Evolutionary conservation across 2,888 invertebrate species (phyloP).

Genomic region (Ophion costatus): DNA sequence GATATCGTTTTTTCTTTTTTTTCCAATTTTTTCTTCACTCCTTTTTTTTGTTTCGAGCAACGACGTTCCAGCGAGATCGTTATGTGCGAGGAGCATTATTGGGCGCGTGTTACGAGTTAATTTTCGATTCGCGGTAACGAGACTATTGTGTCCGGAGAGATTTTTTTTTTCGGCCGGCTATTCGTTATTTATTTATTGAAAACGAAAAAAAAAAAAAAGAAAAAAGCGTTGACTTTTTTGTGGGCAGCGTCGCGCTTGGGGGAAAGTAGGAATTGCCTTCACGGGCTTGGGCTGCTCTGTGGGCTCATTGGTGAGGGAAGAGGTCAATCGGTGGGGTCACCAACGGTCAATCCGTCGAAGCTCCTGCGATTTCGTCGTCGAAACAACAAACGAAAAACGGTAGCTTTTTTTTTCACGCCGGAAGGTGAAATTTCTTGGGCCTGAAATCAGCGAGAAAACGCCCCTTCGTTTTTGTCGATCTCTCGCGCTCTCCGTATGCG

Average conservation of each 20-base stretch:
- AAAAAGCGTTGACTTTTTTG: background rate
- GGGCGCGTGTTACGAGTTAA: background rate
- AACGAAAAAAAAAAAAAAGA: no score
- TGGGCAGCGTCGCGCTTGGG: background rate
- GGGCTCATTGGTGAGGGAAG: conserved; percentile 8
- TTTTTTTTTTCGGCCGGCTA: background rate
- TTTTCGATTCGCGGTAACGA: conserved; percentile 20
- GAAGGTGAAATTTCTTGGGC: conserved; percentile 4
- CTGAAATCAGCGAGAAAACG: conserved; percentile 23
- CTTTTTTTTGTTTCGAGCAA: background rate
- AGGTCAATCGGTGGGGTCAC: conserved; percentile 60
- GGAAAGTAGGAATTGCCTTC: conserved; percentile 42
- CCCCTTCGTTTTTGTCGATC: conserved; percentile 23
- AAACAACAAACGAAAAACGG: conserved; percentile 50
- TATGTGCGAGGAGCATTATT: background rate
- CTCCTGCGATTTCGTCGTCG: conserved; percentile 19
- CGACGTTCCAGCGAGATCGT: background rate
- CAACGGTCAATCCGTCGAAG: conserved; percentile 62
- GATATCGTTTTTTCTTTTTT: background rate
- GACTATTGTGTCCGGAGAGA: conserved; percentile 31
- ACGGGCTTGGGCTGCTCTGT: background rate
- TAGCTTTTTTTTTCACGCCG: conserved; percentile 24
- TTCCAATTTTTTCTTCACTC: background rate
- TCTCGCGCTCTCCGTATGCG: conserved; percentile 17
- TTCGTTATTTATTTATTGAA: conserved; percentile 4